phyloP scores from a whole-genome alignment of 2,113 vertebrate genomes.

The Cephalopholis sonnerati region DNA sequence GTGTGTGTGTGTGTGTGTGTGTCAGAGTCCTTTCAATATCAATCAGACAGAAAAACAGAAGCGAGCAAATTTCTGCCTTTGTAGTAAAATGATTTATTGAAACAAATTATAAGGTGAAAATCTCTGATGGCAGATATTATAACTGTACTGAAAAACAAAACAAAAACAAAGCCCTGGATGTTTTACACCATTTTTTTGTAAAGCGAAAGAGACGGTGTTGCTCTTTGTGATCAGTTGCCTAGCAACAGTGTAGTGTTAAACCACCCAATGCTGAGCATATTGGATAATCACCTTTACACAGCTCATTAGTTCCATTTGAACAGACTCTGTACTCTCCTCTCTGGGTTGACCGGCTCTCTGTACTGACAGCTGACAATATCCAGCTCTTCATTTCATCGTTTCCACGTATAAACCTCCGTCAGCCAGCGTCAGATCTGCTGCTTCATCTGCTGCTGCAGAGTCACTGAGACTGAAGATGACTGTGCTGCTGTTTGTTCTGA shows the following conservation, averaged over 20 bases:
- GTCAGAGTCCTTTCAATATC: background rate
- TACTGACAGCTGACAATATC: background rate
- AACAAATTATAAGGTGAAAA: background rate
- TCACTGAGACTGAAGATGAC: too few relatives aligned
- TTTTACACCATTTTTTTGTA: background rate
- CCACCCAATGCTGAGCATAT: constrained; percentile 1
- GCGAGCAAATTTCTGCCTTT: background rate
- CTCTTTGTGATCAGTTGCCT: constrained; percentile 41
- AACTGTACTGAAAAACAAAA: background rate
- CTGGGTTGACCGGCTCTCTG: constrained; percentile 36
- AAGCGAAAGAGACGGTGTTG: background rate
- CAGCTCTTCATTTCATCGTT: background rate
- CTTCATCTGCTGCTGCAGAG: background rate
- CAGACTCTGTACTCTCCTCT: constrained; percentile 24
- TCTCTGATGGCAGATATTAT: background rate
- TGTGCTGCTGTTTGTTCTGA: background rate
- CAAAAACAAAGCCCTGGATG: background rate
- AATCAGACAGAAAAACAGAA: background rate
- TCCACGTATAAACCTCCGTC: constrained; percentile 4
- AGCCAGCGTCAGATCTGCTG: constrained; percentile 8
- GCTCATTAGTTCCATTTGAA: background rate
- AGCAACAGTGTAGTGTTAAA: constrained; percentile 45
- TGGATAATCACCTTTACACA: constrained; percentile 19
- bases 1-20: too few relatives aligned
- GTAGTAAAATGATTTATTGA: background rate